These are phyloP conservation scores for Microcebus lehilahytsara DNA, from an alignment of 2,113 vertebrate species.

Conservation along the genomic window DNA sequence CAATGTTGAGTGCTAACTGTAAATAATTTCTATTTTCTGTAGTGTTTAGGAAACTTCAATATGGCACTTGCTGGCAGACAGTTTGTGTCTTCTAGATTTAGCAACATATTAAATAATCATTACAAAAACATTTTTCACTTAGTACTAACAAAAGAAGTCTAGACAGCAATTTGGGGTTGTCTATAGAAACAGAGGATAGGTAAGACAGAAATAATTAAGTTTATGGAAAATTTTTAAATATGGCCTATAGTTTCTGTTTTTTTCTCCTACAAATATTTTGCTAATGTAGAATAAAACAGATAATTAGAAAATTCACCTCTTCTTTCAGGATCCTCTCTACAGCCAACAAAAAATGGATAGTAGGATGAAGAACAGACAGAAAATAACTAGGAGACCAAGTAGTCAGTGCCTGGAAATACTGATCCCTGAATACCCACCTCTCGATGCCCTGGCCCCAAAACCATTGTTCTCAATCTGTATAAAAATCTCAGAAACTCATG, in stretches of 20 bases:
- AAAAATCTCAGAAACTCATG: not conserved
- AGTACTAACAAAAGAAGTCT: slow-evolving; percentile 63
- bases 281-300: slow-evolving; percentile 27
- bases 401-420: not conserved
- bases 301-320: not conserved
- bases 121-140: slow-evolving; percentile 67
- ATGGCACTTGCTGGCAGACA: slow-evolving; percentile 76
- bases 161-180: slow-evolving; percentile 54
- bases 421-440: not conserved
- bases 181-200: slow-evolving; percentile 48
- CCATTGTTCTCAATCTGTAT: not conserved
- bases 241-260: not conserved
- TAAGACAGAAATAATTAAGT: slow-evolving; percentile 51
- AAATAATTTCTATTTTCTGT: slow-evolving; percentile 80
- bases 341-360: not conserved
- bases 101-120: slow-evolving; percentile 74
- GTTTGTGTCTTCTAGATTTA: slow-evolving; percentile 72
- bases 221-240: slow-evolving; percentile 23
- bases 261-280: not conserved
- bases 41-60: slow-evolving; percentile 77
- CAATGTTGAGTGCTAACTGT: slow-evolving; percentile 74
- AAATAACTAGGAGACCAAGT: not conserved
- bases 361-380: slow-evolving; percentile 21
- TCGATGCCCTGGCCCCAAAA: not conserved
- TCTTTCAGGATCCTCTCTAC: slow-evolving; percentile 22